Evolutionary conservation across 1,140 invertebrate species (phyloP).

Genomic region (Theocolax elegans): DNA sequence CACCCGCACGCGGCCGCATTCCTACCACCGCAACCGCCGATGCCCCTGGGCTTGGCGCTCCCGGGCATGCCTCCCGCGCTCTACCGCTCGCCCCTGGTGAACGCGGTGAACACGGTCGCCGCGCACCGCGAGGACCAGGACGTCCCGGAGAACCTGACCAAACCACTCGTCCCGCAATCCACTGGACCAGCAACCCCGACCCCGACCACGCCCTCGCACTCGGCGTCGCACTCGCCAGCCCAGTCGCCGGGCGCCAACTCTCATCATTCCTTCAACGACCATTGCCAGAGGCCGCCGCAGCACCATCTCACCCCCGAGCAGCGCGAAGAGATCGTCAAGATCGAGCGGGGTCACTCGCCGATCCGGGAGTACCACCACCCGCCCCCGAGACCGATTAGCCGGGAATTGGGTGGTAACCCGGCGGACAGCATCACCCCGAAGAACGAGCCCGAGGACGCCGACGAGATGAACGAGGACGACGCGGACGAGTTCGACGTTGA

Average conservation of each 20-base stretch:
- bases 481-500: constrained; percentile 68
- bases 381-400: constrained; percentile 64
- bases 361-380: constrained; percentile 48
- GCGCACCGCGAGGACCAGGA: constrained; percentile 77
- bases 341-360: constrained; percentile 19
- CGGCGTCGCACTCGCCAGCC: constrained; percentile 53
- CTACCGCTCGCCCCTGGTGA: constrained; percentile 60
- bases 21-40: constrained; percentile 71
- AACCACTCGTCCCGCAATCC: constrained; percentile 63
- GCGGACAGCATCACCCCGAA: constrained; percentile 72
- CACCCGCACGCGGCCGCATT: constrained; percentile 55
- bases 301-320: constrained; percentile 48
- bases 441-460: constrained; percentile 73
- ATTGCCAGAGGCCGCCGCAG: constrained; percentile 54
- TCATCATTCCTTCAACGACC: constrained; percentile 71
- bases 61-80: constrained; percentile 60
- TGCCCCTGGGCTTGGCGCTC: constrained; percentile 59
- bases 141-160: constrained; percentile 82
- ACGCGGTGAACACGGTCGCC: constrained; percentile 15
- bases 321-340: constrained; percentile 24
- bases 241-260: constrained; percentile 71
- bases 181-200: not conserved
- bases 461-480: constrained; percentile 71
- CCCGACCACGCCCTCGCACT: constrained; percentile 45
- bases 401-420: constrained; percentile 56